Evolutionary conservation across 2,888 invertebrate species (phyloP), one percentile per base, ranked within the genome.

Genomic region (Lathronympha strigana): DNA sequence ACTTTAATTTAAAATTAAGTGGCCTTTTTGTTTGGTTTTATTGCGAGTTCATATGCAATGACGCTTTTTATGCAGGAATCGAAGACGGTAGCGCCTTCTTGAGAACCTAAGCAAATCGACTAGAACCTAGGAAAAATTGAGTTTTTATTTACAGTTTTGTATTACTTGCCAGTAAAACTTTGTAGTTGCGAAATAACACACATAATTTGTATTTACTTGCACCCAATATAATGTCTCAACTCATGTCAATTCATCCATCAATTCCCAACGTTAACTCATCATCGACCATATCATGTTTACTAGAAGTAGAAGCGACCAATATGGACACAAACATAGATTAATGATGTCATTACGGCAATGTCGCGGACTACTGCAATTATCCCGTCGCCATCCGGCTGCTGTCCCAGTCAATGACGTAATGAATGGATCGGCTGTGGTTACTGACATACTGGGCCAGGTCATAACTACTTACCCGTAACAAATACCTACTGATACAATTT

Each of bases 251-350:
- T 38, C 6, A 49, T 23, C 19, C 15, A 53, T 47, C 21, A 53
- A 40, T 50, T 50, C 21, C 40, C 40, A 57, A 50, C 19, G 33
- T 3, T 11, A 19, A 4, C 55, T 28, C 31, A 57, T 63, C 31
- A 50, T 57, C 31, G 13, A n/a, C 23, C 15, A 50, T 63, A 51
- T 43, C 43, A 28, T 25, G 63, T 57, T 58, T 57, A 43, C n/a
- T 58, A 25, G 31, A 55, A 19, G 50, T 58, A 25, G 31, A 55
- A 19, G 50, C 45, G 36, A 31, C 36, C 58, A 63, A 58, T 25
- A 13, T 25, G 45, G 25, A 57, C 62, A 57, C 63, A 58, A 53
- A 60, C 64, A 53, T 61, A 61, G 66, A 66, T 66, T 54, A 66
- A 61, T 54, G 60, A 54, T 54, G 60, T 54, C 66, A 61, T 61